A percentile compares a stretch with the other conserved stretches of the same genome.
phyloP scores from a whole-genome alignment of 2,113 vertebrate genomes.

The Zootoca vivipara region DNA sequence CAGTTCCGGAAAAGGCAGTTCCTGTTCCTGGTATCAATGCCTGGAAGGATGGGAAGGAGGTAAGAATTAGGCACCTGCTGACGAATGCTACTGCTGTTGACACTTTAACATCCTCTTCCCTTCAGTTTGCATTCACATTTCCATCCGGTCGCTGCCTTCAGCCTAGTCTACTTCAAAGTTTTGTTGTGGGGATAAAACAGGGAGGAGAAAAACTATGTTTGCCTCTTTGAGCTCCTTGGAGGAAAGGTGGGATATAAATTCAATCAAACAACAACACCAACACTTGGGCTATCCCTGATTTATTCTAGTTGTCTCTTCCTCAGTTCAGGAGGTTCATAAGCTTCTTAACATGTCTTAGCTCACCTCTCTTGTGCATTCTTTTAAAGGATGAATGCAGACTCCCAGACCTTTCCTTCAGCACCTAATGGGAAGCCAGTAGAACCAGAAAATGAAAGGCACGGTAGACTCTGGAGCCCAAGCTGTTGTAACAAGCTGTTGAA shows the following conservation, averaged over 20 bases:
- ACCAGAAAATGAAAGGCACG: background rate
- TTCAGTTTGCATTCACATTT: background rate
- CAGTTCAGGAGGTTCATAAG: no score
- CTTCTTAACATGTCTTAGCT: no score
- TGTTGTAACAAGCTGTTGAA: background rate
- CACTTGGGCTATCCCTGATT: no score
- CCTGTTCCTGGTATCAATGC: background rate
- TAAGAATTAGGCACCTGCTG: background rate
- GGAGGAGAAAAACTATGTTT: no score
- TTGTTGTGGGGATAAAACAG: no score
- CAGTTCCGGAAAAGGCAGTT: conserved; percentile 43
- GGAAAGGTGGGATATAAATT: no score
- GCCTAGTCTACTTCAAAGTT: no score
- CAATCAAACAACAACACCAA: no score
- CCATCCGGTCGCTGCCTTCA: background rate
- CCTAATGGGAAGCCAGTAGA: background rate
- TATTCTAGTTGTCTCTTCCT: no score
- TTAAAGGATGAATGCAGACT: background rate
- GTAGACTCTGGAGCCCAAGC: background rate
- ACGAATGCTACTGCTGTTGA: background rate
- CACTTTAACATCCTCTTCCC: background rate
- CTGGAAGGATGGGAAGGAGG: background rate
- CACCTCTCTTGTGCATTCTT: background rate
- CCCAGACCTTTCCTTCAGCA: background rate
- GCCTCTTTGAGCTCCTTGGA: no score